Percentiles rank a stretch among this genome's conserved stretches.
Evolutionary conservation across 2,797 vertebrate genomes (phyloP).

Genomic region (Pseudopleuronectes americanus): DNA sequence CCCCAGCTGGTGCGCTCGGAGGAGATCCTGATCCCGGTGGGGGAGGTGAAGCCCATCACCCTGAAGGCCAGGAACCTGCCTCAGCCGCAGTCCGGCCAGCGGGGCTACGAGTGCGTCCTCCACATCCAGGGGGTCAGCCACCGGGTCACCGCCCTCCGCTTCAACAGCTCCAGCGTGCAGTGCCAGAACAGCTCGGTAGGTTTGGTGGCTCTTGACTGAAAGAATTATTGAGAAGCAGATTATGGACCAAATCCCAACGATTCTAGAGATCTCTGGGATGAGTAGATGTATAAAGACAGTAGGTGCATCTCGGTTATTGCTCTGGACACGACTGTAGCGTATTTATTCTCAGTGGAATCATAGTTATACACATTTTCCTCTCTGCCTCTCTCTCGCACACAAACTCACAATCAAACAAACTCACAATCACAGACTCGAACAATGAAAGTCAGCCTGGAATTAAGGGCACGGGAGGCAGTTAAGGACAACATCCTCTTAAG

Average conservation of each 20-base stretch:
- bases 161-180: conserved; percentile 99
- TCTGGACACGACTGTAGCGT: conserved; percentile 24
- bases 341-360: conserved; percentile 43
- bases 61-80: conserved; percentile 96
- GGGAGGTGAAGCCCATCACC: conserved; percentile 97
- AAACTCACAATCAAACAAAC: background rate
- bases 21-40: conserved; percentile 96
- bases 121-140: conserved; percentile 92
- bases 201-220: background rate
- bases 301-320: conserved; percentile 51
- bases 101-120: conserved; percentile 96
- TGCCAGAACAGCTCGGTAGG: conserved; percentile 99
- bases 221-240: no score
- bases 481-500: conserved; percentile 44
- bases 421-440: conserved; percentile 19
- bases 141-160: conserved; percentile 94
- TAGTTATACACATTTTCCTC: conserved; percentile 30
- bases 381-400: background rate
- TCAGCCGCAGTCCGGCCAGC: conserved; percentile 97
- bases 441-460: conserved; percentile 40
- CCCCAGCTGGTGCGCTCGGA: conserved; percentile 95
- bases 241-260: no score
- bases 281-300: conserved; percentile 22
- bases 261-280: conserved; percentile 11
- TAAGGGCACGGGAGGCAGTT: conserved; percentile 50